Conservation (phyloP, 2,888 invertebrate species). For the Aelia acuminata region DNA sequence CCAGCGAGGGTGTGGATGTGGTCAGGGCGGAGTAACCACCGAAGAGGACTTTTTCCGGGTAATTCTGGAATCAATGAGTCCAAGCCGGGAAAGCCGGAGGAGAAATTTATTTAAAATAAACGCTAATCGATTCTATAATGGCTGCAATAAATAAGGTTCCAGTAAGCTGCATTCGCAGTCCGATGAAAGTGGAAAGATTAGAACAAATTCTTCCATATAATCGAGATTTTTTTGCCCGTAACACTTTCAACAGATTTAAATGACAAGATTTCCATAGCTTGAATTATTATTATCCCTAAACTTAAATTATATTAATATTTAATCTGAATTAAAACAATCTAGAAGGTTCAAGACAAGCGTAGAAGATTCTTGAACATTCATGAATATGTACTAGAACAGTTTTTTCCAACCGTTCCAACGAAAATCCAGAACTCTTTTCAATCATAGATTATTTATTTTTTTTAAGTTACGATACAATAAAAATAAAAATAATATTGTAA, state of each 20-base stretch:
- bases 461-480: too few relatives aligned
- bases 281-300: too few relatives aligned
- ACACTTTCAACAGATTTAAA: not conserved
- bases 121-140: conserved; percentile 12
- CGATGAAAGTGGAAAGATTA: not conserved
- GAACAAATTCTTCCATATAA: not conserved
- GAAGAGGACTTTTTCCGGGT: not conserved
- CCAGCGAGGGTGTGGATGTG: not conserved
- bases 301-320: too few relatives aligned
- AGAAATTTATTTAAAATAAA: conserved; percentile 7
- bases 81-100: not conserved
- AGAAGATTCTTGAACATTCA: too few relatives aligned
- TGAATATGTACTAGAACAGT: too few relatives aligned
- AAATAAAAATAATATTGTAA: too few relatives aligned
- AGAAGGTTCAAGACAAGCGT: too few relatives aligned
- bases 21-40: not conserved
- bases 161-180: not conserved
- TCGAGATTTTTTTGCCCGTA: not conserved
- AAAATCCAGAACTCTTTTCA: too few relatives aligned
- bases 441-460: too few relatives aligned
- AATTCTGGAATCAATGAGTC: not conserved
- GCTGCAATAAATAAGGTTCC: not conserved
- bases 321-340: too few relatives aligned
- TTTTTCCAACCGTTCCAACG: too few relatives aligned
- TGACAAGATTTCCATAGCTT: not conserved